Percentiles rank a stretch among this genome's conserved stretches.
Conservation (phyloP, 2,113 vertebrate species). For the Thermophis baileyi region DNA sequence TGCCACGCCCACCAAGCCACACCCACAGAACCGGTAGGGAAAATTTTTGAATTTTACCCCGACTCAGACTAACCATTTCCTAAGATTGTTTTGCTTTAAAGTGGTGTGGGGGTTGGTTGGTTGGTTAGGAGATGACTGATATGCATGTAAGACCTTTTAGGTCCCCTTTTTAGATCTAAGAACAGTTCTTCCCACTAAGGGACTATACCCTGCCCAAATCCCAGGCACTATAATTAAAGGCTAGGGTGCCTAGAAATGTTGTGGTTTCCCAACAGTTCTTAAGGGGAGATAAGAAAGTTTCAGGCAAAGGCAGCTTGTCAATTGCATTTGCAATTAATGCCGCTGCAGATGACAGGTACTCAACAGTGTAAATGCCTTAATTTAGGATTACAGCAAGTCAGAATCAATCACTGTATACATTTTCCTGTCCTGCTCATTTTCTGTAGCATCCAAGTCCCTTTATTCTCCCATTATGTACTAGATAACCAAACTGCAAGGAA, state of each 20-base stretch:
- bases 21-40: too few relatives aligned
- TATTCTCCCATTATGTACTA: not conserved
- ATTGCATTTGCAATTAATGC: not conserved
- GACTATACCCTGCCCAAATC: not conserved
- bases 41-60: too few relatives aligned
- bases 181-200: not conserved
- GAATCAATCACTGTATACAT: not conserved
- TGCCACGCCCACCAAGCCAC: too few relatives aligned
- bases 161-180: not conserved
- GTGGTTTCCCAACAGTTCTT: not conserved
- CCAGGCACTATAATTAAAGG: not conserved
- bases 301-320: not conserved
- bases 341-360: not conserved
- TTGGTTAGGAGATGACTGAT: not conserved
- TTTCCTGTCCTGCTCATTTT: not conserved
- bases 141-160: not conserved
- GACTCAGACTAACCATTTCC: not conserved
- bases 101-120: too few relatives aligned
- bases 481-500: not conserved
- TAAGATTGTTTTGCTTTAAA: not conserved
- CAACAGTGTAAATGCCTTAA: not conserved
- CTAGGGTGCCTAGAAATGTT: not conserved
- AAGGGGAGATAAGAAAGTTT: not conserved
- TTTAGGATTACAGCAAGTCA: not conserved
- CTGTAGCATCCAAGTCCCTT: not conserved